These are phyloP conservation scores for Ormyrus rosae DNA, from an alignment of 2,888 invertebrate species.

Conservation along the genomic window DNA sequence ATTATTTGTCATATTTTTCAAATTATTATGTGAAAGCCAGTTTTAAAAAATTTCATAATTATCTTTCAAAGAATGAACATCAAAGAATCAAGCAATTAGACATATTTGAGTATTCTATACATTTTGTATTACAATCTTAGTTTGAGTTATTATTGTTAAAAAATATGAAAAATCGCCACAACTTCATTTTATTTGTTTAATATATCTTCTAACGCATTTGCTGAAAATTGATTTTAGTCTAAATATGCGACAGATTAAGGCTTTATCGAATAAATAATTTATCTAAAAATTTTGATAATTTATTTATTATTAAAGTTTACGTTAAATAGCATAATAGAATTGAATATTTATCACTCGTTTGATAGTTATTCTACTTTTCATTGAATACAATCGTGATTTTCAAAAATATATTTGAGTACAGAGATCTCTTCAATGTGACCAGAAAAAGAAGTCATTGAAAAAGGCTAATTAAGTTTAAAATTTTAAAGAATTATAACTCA, in stretches of 20 bases:
- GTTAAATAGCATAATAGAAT: background rate
- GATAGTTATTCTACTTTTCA: background rate
- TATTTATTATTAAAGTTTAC: background rate
- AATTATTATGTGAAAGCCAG: too few relatives aligned
- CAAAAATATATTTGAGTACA: background rate
- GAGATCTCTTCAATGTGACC: conserved; percentile 26
- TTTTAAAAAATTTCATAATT: too few relatives aligned
- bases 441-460: background rate
- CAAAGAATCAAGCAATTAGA: too few relatives aligned
- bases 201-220: conserved; percentile 10
- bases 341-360: background rate
- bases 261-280: background rate
- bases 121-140: background rate
- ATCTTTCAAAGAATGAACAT: too few relatives aligned
- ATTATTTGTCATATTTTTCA: too few relatives aligned
- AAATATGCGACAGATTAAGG: background rate
- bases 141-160: background rate
- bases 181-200: background rate
- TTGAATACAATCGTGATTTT: background rate
- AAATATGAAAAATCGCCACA: background rate
- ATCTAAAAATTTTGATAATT: background rate
- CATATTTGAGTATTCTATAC: too few relatives aligned
- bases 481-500: background rate
- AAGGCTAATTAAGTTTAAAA: conserved; percentile 10
- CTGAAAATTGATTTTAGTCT: background rate